A percentile compares a stretch with the other conserved stretches of the same genome.
Evolutionary conservation across 1,140 invertebrate genomes (phyloP).

Genomic region (Hetaerina americana): DNA sequence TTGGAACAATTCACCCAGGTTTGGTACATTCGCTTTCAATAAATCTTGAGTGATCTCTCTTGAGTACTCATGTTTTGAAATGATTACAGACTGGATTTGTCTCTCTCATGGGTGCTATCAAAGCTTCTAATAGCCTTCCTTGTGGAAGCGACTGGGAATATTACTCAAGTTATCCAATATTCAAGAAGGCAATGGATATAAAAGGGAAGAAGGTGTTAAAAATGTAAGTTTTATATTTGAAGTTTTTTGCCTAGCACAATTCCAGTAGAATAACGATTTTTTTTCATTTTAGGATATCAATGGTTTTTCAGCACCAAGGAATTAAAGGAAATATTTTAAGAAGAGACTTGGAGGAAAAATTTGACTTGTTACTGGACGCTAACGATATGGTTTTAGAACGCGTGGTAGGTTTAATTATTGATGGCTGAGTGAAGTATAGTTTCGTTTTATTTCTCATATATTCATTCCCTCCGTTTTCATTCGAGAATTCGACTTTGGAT

Average conservation of each 20-base stretch:
- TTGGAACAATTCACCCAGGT: background rate
- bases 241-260: background rate
- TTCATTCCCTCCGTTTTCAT: constrained; percentile 6
- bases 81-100: constrained; percentile 37
- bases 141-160: constrained; percentile 50
- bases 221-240: constrained; percentile 29
- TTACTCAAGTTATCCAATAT: constrained; percentile 54
- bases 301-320: constrained; percentile 41
- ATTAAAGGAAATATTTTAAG: constrained; percentile 42
- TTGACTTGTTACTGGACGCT: constrained; percentile 56
- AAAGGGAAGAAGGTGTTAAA: constrained; percentile 40
- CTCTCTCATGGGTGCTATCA: constrained; percentile 46
- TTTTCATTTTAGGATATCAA: constrained; percentile 28
- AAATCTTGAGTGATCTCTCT: background rate
- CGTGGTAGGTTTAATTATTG: constrained; percentile 40
- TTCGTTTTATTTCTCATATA: background rate
- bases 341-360: constrained; percentile 51
- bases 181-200: constrained; percentile 42
- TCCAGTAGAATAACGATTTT: background rate
- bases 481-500: constrained; percentile 46
- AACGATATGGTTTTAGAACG: constrained; percentile 73
- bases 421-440: constrained; percentile 3
- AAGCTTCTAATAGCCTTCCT: constrained; percentile 52
- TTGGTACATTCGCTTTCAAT: background rate
- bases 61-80: background rate